phyloP scores from a whole-genome alignment of 2,888 invertebrate species.

The Cephus nigrinus region DNA sequence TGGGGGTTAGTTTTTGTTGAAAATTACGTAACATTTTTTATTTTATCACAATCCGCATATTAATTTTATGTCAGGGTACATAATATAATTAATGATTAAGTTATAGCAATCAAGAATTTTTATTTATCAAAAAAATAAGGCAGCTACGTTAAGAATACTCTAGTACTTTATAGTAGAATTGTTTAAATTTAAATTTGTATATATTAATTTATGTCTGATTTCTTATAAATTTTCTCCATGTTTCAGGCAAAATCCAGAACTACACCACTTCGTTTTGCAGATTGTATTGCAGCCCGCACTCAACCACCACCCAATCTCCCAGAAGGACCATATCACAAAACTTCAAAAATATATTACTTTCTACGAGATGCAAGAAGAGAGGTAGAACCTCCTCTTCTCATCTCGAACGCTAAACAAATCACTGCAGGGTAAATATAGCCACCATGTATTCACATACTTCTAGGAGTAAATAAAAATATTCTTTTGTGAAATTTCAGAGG shows the following conservation, averaged over 20 bases:
- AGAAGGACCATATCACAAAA: conserved; percentile 82
- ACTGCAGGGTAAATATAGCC: conserved; percentile 66
- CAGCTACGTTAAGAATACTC: neutral
- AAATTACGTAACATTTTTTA: neutral
- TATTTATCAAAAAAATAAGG: neutral
- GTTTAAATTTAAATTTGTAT: neutral
- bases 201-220: no score
- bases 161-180: neutral
- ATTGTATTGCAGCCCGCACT: conserved; percentile 76
- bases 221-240: conserved; percentile 2
- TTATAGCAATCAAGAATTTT: neutral
- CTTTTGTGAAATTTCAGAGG: conserved; percentile 33
- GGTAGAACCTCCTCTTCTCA: conserved; percentile 75
- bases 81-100: neutral
- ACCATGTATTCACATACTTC: neutral
- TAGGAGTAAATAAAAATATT: neutral
- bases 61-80: neutral
- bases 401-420: conserved; percentile 67
- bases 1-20: neutral
- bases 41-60: neutral
- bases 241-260: conserved; percentile 72
- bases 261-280: conserved; percentile 75
- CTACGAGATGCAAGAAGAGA: conserved; percentile 85
- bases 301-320: conserved; percentile 86
- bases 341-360: conserved; percentile 87